Base-by-base conservation (phyloP, 2,797 vertebrate genomes). In the Toxotes lorentzi region DNA sequence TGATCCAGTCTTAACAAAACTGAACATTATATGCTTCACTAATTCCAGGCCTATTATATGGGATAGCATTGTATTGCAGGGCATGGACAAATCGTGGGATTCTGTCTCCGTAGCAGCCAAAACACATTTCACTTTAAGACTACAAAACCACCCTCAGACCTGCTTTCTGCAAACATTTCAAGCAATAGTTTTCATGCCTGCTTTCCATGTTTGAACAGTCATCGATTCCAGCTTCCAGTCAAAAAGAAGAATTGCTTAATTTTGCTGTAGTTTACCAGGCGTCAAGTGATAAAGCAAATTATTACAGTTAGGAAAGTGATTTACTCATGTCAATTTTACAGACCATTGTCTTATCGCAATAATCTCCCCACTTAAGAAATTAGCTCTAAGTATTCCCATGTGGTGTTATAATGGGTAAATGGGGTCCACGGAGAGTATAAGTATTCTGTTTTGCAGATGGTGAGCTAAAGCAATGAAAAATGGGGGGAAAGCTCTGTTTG, bases 161-260 rank as follows among this genome's bases (percentile, higher is more conserved):
- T 47, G 27, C 32, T 38, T 64, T 59, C 7, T 47, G 30, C 32
- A 48, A 41, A 78, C n/a, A 32, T 62, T 57, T 61, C 1, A 56
- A 53, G 23, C 4, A 63, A 32, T 21, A 1, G 11, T 47, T 17
- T 50, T 7, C 16, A 17, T 34, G 14, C 19, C 30, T 2, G 65
- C 10, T 51, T 61, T 53, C 7, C 16, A 1, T 43, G 1, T 24
- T 32, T 2, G 38, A 24, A 24, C 9, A n/a, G 19, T 57, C 27
- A 7, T 11, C 30, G 30, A 19, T 45, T 40, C 12, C 11, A 43
- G 35, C 16, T 51, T 17, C 19, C 30, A 63, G 1, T 24, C 21
- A 41, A 40, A 34, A 19, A 5, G n/a, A 40, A 5, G 5, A 56
- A 47, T 43, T 4, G 40, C 34, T 51, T 43, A 0, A 57, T 67